These are phyloP conservation scores for Stenichneumon culpator DNA, from an alignment of 2,888 invertebrate genomes.

Conservation along the genomic window DNA sequence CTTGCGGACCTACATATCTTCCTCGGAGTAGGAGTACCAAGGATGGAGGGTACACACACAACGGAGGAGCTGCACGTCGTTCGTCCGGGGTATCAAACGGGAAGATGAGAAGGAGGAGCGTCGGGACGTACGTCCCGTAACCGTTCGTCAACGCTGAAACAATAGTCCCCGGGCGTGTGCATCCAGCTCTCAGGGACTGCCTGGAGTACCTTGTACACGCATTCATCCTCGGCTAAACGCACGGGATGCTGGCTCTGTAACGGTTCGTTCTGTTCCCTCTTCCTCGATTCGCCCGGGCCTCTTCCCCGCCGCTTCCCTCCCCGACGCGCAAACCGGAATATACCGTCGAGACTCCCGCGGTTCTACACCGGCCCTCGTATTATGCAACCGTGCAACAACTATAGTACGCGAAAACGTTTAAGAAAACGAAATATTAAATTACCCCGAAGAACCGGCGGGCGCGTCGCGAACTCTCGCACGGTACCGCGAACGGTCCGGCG, in stretches of 20 bases:
- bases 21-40: slow-evolving; percentile 18
- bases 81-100: slow-evolving; percentile 29
- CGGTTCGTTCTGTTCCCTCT: slow-evolving; percentile 29
- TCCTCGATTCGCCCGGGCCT: slow-evolving; percentile 29
- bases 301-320: slow-evolving; percentile 5
- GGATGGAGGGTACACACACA: slow-evolving; percentile 1
- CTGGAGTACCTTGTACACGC: slow-evolving; percentile 9
- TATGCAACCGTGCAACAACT: neutral
- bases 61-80: slow-evolving; percentile 15
- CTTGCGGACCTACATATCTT: slow-evolving; percentile 50
- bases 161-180: slow-evolving; percentile 55
- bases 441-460: slow-evolving; percentile 55
- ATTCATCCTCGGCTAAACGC: slow-evolving; percentile 31
- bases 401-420: slow-evolving; percentile 43
- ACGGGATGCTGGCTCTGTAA: neutral
- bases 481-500: slow-evolving; percentile 28
- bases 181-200: slow-evolving; percentile 28
- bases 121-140: slow-evolving; percentile 46
- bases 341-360: neutral
- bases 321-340: neutral
- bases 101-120: slow-evolving; percentile 41
- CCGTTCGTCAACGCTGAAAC: slow-evolving; percentile 60
- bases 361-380: slow-evolving; percentile 5
- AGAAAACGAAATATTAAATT: slow-evolving; percentile 73
- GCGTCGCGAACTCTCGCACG: slow-evolving; percentile 22